These are phyloP conservation scores for Steinernema hermaphroditum DNA, from an alignment of 2,888 invertebrate species.

Conservation along the genomic window DNA sequence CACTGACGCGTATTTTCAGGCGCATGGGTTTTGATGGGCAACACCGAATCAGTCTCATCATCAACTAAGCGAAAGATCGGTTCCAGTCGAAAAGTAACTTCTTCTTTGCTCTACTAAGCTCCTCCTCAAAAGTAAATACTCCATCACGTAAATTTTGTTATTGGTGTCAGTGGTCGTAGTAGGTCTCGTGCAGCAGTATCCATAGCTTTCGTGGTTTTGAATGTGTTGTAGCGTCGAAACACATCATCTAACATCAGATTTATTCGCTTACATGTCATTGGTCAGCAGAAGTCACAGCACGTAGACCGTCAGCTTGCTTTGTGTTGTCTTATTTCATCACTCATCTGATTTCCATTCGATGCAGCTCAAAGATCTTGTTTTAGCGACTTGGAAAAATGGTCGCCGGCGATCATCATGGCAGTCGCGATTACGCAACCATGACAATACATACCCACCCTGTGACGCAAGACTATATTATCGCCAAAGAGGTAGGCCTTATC, in stretches of 20 bases:
- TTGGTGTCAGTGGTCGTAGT: conserved; percentile 4
- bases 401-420: conserved; percentile 1
- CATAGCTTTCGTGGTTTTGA: background rate
- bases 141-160: background rate
- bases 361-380: background rate
- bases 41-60: conserved; percentile 15
- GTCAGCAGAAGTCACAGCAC: background rate
- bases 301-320: background rate
- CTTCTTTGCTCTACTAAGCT: conserved; percentile 3
- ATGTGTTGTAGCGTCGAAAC: background rate
- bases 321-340: background rate
- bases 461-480: conserved; percentile 47
- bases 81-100: conserved; percentile 23
- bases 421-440: conserved; percentile 18
- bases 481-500: conserved; percentile 37
- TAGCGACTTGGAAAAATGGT: conserved; percentile 21
- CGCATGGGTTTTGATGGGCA: conserved; percentile 26
- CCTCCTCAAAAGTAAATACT: background rate
- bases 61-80: conserved; percentile 7
- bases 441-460: conserved; percentile 42
- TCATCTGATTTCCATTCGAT: background rate
- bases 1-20: conserved; percentile 4
- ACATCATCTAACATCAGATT: background rate
- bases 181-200: background rate
- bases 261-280: background rate